Base-by-base conservation (phyloP, 2,888 invertebrate species). In the Trichacis sp. region DNA sequence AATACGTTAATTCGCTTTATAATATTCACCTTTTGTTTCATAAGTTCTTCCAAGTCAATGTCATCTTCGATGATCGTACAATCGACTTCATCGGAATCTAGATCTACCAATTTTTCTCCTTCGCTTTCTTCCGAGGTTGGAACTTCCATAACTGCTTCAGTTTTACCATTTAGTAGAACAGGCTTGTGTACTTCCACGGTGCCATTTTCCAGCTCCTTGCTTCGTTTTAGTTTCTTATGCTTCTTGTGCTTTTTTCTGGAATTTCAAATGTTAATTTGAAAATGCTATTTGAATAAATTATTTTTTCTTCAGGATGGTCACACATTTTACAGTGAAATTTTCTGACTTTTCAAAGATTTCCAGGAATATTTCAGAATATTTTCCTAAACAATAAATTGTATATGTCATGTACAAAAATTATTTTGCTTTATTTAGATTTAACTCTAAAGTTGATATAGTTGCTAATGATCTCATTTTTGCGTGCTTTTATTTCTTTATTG, bases 41-140 rank as follows among this genome's bases (percentile, higher is more conserved):
- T 95, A 58, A 95, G 85, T 71, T 95, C 95, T 77, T 95, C 95
- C 20, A 95, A 85, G 80, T 95, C 94, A 73, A 95, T 89, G 75
- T 94, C 94, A 70, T 94, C 94, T 80, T 94, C 94, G 58, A 93
- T 91, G 58, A 92, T 88, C 6, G 89, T 88, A 58, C 93, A 88
- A 68, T 89, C 87, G 24, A 88, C 87, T 71, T 92, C 92, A 24
- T 84, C 84, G 0, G 84, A 84, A 72, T 84, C 84, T 43, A 84
- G 74, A 65, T 84, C 84, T n/a, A 84, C 78, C 38, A 84, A 68
- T 59, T 82, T 82, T 58, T 83, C 83, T 52, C 80, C 83, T 29
- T 84, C 84, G 30, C 83, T 84, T 51, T 84, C 83, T 46, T 83
- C 84, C 0, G 83, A 80, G 8, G 82, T 80, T 1, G 76, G 73